Conservation (phyloP, 2,888 invertebrate species). For the Morpho achilles region DNA sequence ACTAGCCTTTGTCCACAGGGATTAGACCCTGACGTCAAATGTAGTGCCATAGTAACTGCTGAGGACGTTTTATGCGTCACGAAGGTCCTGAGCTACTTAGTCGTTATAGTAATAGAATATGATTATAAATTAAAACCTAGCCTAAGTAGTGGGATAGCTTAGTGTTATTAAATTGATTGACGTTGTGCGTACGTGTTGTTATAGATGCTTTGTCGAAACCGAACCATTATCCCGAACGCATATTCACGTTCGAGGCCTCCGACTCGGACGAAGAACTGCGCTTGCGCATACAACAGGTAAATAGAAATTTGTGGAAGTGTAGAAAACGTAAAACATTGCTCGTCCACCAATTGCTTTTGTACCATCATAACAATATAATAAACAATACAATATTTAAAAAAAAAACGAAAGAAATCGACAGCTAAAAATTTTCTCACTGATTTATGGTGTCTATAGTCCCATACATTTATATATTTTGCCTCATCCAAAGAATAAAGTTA, state of each 20-base stretch:
- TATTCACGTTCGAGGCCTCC: slow-evolving; percentile 73
- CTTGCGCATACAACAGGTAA: slow-evolving; percentile 74
- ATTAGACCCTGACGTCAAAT: slow-evolving; percentile 19
- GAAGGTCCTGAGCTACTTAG: slow-evolving; percentile 34
- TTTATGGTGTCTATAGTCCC: too few relatives aligned
- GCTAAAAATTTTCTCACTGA: too few relatives aligned
- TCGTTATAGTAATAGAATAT: slow-evolving; percentile 1
- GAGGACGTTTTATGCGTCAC: slow-evolving; percentile 36
- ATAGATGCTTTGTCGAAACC: slow-evolving; percentile 79
- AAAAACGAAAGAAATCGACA: too few relatives aligned
- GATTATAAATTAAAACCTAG: slow-evolving; percentile 4
- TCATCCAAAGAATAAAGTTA: too few relatives aligned
- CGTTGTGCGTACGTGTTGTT: slow-evolving; percentile 73
- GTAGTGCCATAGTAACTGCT: slow-evolving; percentile 6
- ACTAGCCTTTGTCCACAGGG: slow-evolving; percentile 6
- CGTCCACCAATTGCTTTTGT: neutral
- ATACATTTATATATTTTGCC: too few relatives aligned
- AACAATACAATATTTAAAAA: too few relatives aligned
- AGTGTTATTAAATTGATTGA: slow-evolving; percentile 41
- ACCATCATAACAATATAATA: too few relatives aligned
- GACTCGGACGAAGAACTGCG: slow-evolving; percentile 75
- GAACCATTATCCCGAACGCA: slow-evolving; percentile 74
- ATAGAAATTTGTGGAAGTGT: slow-evolving; percentile 4
- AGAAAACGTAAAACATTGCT: neutral
- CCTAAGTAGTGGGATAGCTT: slow-evolving; percentile 23